Conservation (phyloP, 1,140 invertebrate species). For the Steinernema khuongi region DNA sequence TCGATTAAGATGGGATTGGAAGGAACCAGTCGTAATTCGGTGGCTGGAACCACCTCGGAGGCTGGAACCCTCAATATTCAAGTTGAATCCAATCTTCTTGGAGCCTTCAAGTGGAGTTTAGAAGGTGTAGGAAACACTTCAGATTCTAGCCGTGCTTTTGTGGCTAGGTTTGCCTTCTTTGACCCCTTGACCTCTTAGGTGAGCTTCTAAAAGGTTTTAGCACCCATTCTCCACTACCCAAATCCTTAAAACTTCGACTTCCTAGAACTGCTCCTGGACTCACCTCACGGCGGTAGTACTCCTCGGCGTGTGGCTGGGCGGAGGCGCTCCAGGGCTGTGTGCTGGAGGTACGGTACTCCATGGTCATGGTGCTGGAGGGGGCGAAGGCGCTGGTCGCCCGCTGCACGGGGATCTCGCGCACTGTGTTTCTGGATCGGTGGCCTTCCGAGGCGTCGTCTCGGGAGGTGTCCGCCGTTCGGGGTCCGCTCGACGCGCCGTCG, state of each 20-base stretch:
- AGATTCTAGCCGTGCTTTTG: no score
- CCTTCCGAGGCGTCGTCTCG: conserved; percentile 42
- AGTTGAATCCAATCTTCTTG: no score
- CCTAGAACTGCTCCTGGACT: no score
- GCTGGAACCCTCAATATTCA: no score
- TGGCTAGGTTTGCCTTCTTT: no score
- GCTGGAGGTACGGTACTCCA: background rate
- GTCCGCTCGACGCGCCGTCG: background rate
- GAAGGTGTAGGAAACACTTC: no score
- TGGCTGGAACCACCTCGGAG: no score
- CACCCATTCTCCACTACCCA: conserved; percentile 12
- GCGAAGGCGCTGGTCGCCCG: conserved; percentile 47
- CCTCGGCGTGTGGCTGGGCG: conserved; percentile 31
- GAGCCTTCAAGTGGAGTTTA: no score
- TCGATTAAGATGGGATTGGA: no score
- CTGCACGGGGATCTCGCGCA: conserved; percentile 53
- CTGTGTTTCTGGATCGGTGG: conserved; percentile 43
- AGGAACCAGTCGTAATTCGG: no score
- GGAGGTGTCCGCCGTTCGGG: conserved; percentile 33
- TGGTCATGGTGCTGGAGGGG: conserved; percentile 11
- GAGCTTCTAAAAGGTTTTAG: conserved; percentile 2
- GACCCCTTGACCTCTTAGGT: no score
- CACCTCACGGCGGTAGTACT: conserved; percentile 55
- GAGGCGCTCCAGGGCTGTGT: conserved; percentile 13
- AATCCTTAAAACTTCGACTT: no score